These are phyloP conservation scores for Trichogramma dendrolimi DNA, from an alignment of 2,888 invertebrate genomes.

Conservation along the genomic window DNA sequence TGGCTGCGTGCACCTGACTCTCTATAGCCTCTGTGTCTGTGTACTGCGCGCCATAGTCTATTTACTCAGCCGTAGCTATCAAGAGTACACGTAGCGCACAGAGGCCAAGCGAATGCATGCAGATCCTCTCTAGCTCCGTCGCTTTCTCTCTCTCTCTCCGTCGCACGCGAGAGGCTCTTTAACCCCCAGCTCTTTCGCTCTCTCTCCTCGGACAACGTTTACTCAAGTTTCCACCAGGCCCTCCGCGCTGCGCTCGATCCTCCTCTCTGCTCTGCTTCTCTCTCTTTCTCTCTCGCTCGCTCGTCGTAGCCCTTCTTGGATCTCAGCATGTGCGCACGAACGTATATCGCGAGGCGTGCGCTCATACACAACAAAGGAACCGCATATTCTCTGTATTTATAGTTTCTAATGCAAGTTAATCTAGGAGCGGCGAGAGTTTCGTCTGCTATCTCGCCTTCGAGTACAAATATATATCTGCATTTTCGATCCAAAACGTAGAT, in stretches of 20 bases:
- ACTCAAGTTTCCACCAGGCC: conserved; percentile 28
- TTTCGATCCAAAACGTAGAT: too few relatives aligned
- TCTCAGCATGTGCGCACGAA: neutral
- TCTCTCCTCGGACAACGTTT: conserved; percentile 1
- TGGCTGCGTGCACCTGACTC: too few relatives aligned
- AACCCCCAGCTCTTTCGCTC: conserved; percentile 1
- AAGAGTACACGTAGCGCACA: too few relatives aligned
- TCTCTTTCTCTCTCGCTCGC: neutral
- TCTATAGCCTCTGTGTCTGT: too few relatives aligned
- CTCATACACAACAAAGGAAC: neutral
- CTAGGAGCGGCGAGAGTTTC: too few relatives aligned
- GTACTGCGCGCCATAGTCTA: too few relatives aligned
- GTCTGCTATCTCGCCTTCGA: too few relatives aligned
- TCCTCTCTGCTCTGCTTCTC: conserved; percentile 1
- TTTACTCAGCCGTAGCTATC: too few relatives aligned
- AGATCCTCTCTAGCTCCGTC: conserved; percentile 12
- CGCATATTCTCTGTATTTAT: too few relatives aligned
- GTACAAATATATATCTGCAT: too few relatives aligned
- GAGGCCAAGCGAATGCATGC: conserved; percentile 9
- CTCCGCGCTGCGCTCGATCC: conserved; percentile 12
- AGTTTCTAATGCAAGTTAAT: too few relatives aligned
- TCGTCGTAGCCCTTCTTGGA: neutral
- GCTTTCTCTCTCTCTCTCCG: conserved; percentile 1
- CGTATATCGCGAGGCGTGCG: neutral
- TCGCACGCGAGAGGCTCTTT: conserved; percentile 1